Conservation (phyloP, 2,888 invertebrate genomes). For the Poecilobothrus nobilitatus region DNA sequence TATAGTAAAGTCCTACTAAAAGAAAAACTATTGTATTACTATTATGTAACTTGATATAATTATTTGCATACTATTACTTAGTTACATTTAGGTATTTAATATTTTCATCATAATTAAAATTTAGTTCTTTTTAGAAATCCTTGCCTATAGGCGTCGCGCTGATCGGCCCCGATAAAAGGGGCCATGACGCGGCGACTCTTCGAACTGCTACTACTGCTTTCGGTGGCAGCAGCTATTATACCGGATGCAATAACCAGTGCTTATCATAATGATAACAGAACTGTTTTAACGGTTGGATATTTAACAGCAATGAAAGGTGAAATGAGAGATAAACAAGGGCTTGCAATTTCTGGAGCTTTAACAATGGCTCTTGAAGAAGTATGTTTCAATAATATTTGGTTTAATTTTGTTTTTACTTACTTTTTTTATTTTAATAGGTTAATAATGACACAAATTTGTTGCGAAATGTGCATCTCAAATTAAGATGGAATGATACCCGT, state of each 20-base stretch:
- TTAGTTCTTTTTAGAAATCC: slow-evolving; percentile 40
- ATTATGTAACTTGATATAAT: no score
- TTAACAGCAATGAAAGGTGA: slow-evolving; percentile 73
- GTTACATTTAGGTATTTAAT: no score
- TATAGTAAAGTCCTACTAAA: no score
- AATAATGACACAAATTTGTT: slow-evolving; percentile 60
- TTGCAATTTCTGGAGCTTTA: slow-evolving; percentile 84
- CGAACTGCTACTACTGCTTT: slow-evolving; percentile 55
- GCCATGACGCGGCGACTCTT: slow-evolving; percentile 48
- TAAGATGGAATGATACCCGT: slow-evolving; percentile 76
- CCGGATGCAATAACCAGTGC: slow-evolving; percentile 43
- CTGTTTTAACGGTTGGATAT: slow-evolving; percentile 70
- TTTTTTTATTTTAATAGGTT: slow-evolving; percentile 48
- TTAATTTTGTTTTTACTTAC: slow-evolving; percentile 10
- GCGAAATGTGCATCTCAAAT: slow-evolving; percentile 61
- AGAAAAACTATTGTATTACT: no score
- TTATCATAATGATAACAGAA: slow-evolving; percentile 41
- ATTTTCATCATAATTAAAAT: no score
- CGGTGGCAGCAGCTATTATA: slow-evolving; percentile 51
- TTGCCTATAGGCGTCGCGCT: slow-evolving; percentile 51
- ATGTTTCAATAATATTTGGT: slow-evolving; percentile 19
- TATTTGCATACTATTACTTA: no score
- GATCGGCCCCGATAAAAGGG: slow-evolving; percentile 51
- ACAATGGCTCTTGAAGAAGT: slow-evolving; percentile 82
- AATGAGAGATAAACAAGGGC: slow-evolving; percentile 70